phyloP scores from a whole-genome alignment of 2,888 invertebrate species.

The Pandemis cinnamomeana region DNA sequence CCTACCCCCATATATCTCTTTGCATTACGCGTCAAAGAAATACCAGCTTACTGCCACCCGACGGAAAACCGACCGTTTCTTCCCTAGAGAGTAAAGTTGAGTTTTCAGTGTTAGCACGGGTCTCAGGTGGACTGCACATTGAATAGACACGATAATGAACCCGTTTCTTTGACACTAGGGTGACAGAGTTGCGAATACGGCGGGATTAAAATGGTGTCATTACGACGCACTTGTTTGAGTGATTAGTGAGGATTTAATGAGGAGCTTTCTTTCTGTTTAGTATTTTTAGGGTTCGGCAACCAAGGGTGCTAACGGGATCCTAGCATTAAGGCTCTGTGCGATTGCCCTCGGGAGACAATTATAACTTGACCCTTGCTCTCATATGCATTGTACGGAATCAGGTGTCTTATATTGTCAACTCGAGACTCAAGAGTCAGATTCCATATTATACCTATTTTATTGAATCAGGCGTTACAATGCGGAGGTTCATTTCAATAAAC shows the following conservation, averaged over 20 bases:
- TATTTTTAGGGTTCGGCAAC: not conserved
- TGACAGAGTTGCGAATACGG: conserved; percentile 54
- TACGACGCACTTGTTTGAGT: conserved; percentile 48
- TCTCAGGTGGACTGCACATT: conserved; percentile 58
- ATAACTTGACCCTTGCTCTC: too few species aligned
- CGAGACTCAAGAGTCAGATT: too few species aligned
- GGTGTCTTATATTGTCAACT: too few species aligned
- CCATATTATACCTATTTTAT: too few species aligned
- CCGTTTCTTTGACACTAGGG: conserved; percentile 55
- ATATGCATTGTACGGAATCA: too few species aligned
- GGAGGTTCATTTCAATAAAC: too few species aligned
- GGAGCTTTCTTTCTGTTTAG: not conserved
- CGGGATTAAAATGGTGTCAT: conserved; percentile 56
- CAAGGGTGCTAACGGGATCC: too few species aligned
- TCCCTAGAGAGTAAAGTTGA: conserved; percentile 21
- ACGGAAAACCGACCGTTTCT: conserved; percentile 15
- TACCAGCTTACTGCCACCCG: conserved; percentile 10
- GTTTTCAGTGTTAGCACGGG: conserved; percentile 41
- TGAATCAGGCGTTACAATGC: too few species aligned
- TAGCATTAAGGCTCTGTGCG: too few species aligned
- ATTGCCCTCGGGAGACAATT: too few species aligned
- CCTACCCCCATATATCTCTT: conserved; percentile 33
- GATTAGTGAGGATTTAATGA: conserved; percentile 26
- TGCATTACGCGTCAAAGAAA: conserved; percentile 39
- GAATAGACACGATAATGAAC: conserved; percentile 69